Base-by-base conservation (phyloP, 2,888 invertebrate species). In the Cataglyphis cursor region DNA sequence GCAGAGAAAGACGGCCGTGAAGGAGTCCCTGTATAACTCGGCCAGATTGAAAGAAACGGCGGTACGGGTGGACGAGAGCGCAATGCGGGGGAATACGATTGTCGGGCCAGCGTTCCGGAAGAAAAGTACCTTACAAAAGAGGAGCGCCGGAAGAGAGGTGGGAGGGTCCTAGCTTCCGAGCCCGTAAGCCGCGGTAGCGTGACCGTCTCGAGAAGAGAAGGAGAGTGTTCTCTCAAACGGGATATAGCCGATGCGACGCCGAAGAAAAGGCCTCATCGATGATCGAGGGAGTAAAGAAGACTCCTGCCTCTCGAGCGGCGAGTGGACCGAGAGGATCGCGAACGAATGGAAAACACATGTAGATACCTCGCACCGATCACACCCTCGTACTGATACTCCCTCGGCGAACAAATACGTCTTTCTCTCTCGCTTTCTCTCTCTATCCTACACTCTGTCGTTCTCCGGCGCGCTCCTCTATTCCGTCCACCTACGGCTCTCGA, bases 291-390 rank as follows among this genome's bases (percentile, higher is more conserved):
- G 57, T 41, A 24, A 31, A 10, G 81, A 57, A 35, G 64, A 81
- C 15, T 51, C 35, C 35, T 51, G 51, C n/a, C 51, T 44, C 70
- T 61, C 38, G n/a, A 68, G n/a, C 38, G n/a, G 15, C 57, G 48
- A 78, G 65, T 21, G 41, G 66, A 66, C 66, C 82, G 41, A 87
- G 78, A 75, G 85, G 81, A 87, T 84, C 81, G 82, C 87, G 70
- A 90, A 91, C 92, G 93, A 93, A 94, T 94, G 93, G 93, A 93
- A 93, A 94, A 93, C 93, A 93, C 93, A 93, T 93, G 94, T 93
- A 93, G 91, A 93, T 92, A 87, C 89, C 88, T 83, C 82, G 87
- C 83, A 85, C 61, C 85, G 84, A 83, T 88, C 87, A 31, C 70
- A 81, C 66, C 82, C 76, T 65, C 28, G 59, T 74, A 48, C 73